Evolutionary conservation across 2,888 invertebrate genomes (phyloP).

Genomic region (Eupithecia subumbrata): DNA sequence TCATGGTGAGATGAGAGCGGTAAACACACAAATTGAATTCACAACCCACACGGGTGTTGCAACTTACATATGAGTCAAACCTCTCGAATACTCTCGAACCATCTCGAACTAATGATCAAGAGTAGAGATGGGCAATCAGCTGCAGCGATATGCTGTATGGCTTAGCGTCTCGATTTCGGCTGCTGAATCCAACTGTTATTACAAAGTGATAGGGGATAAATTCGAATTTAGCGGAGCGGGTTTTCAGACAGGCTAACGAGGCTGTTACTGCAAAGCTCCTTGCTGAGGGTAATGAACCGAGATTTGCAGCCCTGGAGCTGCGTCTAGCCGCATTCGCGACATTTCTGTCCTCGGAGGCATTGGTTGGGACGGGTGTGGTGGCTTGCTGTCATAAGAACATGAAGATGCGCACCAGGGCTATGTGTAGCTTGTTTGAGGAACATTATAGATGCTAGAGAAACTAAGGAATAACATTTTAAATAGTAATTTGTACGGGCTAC

Average conservation of each 20-base stretch:
- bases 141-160: slow-evolving; percentile 40
- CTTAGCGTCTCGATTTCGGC: slow-evolving; percentile 35
- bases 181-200: slow-evolving; percentile 47
- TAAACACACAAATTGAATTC: slow-evolving; percentile 33
- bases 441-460: neutral
- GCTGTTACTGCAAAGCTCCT: slow-evolving; percentile 51
- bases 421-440: neutral
- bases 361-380: neutral
- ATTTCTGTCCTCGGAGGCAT: neutral
- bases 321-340: slow-evolving; percentile 38
- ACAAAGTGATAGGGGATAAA: slow-evolving; percentile 49
- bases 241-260: slow-evolving; percentile 56
- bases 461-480: neutral
- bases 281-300: slow-evolving; percentile 55
- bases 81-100: slow-evolving; percentile 38
- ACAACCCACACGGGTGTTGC: slow-evolving; percentile 5
- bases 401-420: neutral
- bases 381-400: neutral
- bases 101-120: slow-evolving; percentile 49
- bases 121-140: slow-evolving; percentile 52
- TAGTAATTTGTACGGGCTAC: neutral
- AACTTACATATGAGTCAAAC: neutral
- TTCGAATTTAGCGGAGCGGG: slow-evolving; percentile 43
- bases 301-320: slow-evolving; percentile 43
- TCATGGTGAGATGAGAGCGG: neutral